Conservation (phyloP, 2,113 vertebrate genomes). For the Ginglymostoma cirratum region DNA sequence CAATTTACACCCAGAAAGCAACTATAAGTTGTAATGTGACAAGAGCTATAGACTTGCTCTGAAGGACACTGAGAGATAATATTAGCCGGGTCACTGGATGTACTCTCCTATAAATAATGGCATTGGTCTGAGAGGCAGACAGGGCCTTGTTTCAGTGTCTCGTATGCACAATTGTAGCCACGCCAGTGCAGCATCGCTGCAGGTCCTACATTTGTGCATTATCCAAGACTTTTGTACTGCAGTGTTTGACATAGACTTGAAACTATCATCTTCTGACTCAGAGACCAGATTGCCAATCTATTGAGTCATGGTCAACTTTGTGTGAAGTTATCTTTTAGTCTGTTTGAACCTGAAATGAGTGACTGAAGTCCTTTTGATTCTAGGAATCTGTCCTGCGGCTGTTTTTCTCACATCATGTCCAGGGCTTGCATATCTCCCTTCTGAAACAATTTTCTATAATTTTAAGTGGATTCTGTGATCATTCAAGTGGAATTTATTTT, state of each 20-base stretch:
- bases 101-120: background rate
- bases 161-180: background rate
- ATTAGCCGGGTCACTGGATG: background rate
- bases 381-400: background rate
- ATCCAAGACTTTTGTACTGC: background rate
- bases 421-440: background rate
- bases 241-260: background rate
- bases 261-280: background rate
- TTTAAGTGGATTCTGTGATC: background rate
- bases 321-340: background rate
- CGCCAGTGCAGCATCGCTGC: background rate
- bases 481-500: background rate
- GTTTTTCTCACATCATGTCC: background rate
- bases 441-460: background rate
- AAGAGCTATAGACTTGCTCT: background rate
- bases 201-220: background rate
- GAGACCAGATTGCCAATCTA: background rate
- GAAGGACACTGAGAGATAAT: background rate
- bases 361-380: background rate
- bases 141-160: background rate
- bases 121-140: background rate
- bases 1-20: background rate
- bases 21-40: background rate
- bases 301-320: background rate
- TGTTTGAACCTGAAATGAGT: background rate